Conservation (phyloP, 2,113 vertebrate species). For the Rhabdornis inornatus region DNA sequence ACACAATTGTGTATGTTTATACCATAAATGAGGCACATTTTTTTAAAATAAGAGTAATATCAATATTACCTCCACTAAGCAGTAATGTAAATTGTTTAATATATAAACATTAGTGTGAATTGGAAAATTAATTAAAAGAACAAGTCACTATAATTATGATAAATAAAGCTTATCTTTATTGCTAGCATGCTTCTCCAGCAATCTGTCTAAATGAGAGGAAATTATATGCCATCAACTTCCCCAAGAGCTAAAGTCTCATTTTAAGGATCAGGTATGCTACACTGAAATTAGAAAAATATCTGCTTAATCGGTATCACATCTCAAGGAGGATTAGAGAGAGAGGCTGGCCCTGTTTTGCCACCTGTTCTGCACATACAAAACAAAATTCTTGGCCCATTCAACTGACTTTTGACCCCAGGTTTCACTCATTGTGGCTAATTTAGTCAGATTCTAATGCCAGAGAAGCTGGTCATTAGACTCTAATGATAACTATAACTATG, state of each 20-base stretch:
- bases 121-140: conserved; percentile 66
- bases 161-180: conserved; percentile 65
- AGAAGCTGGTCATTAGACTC: neutral
- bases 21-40: neutral
- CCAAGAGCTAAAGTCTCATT: conserved; percentile 45
- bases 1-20: neutral
- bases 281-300: conserved; percentile 8
- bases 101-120: conserved; percentile 44
- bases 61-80: conserved; percentile 26
- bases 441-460: neutral
- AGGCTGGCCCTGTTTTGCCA: neutral
- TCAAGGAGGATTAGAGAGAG: neutral
- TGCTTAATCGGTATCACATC: neutral
- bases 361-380: neutral
- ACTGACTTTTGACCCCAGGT: neutral
- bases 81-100: conserved; percentile 60
- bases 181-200: conserved; percentile 51
- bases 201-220: conserved; percentile 65
- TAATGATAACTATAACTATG: too few species aligned
- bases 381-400: neutral
- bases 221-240: conserved; percentile 54
- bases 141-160: conserved; percentile 59
- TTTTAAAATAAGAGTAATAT: neutral
- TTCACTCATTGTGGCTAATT: neutral
- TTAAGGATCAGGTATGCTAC: conserved; percentile 20